Conservation (phyloP, 35 echinoderm and acorn worm species). For the Apostichopus californicus region DNA sequence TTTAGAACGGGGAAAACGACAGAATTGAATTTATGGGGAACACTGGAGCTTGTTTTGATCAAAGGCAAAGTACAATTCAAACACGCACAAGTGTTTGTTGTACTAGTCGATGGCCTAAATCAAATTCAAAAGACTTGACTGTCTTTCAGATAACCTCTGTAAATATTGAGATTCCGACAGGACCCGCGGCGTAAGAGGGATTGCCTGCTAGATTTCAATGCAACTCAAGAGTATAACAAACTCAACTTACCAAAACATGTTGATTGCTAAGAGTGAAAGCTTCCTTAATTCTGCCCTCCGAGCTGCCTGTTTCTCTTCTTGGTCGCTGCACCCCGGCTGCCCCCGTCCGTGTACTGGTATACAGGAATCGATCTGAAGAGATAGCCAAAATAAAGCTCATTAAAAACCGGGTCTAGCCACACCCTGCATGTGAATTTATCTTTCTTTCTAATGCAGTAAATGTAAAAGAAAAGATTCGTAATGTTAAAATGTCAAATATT, state of each 20-base stretch:
- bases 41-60: not conserved
- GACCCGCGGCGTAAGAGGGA: not conserved
- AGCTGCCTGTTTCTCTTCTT: not conserved
- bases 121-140: not conserved
- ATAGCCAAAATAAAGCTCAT: no score
- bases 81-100: constrained; percentile 34
- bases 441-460: no score
- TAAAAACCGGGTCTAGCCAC: no score
- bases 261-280: constrained; percentile 28
- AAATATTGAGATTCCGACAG: not conserved
- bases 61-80: not conserved
- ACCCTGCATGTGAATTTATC: no score
- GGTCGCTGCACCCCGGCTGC: no score
- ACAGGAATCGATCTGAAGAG: no score
- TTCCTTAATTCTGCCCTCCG: not conserved
- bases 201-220: not conserved
- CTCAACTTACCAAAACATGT: constrained; percentile 19
- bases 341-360: no score
- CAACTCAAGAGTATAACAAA: not conserved
- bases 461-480: no score
- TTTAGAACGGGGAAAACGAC: no score
- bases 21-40: not conserved
- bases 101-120: constrained; percentile 11
- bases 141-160: constrained; percentile 18
- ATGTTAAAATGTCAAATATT: no score